Percentiles rank a stretch among this genome's conserved stretches.
Evolutionary conservation across 2,888 invertebrate genomes (phyloP).

Genomic region (Xanthostigma xanthostigma): DNA sequence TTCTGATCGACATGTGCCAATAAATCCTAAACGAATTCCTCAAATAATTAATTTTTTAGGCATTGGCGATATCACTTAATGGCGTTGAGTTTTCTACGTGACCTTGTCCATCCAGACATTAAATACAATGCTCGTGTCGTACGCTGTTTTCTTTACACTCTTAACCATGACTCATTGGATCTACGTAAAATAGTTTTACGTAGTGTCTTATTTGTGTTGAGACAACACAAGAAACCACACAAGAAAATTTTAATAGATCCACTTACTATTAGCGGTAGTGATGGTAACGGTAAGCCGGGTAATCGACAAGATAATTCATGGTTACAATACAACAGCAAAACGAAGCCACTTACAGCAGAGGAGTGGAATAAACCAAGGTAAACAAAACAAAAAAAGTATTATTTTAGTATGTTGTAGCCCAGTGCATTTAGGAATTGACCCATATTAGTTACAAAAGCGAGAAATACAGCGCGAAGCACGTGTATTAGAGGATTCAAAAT

Average conservation of each 20-base stretch:
- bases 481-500: too few relatives aligned
- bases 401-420: too few relatives aligned
- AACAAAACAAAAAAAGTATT: too few relatives aligned
- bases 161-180: slow-evolving; percentile 65
- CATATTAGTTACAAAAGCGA: too few relatives aligned
- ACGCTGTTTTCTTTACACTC: slow-evolving; percentile 43
- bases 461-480: too few relatives aligned
- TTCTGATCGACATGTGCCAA: background rate
- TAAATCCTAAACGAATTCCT: background rate
- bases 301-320: slow-evolving; percentile 57
- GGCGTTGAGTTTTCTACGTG: slow-evolving; percentile 55
- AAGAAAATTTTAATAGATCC: slow-evolving; percentile 44
- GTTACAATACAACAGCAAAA: slow-evolving; percentile 51
- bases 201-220: slow-evolving; percentile 45
- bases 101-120: slow-evolving; percentile 56
- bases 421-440: too few relatives aligned
- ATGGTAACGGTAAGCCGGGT: slow-evolving; percentile 26
- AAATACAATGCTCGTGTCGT: slow-evolving; percentile 47
- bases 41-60: slow-evolving; percentile 25
- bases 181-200: slow-evolving; percentile 56
- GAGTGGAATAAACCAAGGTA: slow-evolving; percentile 53
- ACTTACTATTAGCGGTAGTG: background rate
- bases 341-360: slow-evolving; percentile 42
- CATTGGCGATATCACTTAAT: slow-evolving; percentile 74
- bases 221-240: slow-evolving; percentile 56